Percentiles rank a stretch among this genome's conserved stretches.
Evolutionary conservation across 2,797 vertebrate genomes (phyloP).

Genomic region (Hoplostethus atlanticus): DNA sequence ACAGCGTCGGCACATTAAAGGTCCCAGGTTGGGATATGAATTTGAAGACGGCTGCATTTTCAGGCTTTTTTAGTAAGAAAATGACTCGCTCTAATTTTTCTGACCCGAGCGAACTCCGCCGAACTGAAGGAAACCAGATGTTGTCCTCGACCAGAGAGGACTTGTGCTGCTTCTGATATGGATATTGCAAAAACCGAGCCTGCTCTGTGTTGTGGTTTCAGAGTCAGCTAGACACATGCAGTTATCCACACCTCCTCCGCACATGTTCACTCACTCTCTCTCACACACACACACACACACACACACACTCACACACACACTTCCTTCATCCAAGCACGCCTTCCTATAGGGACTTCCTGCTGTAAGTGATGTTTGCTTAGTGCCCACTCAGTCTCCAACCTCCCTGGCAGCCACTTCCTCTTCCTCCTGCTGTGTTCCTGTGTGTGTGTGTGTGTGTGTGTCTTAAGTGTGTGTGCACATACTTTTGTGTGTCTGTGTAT

Average conservation of each 20-base stretch:
- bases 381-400: constrained; percentile 69
- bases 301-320: constrained; percentile 35
- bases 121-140: constrained; percentile 70
- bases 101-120: constrained; percentile 47
- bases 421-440: constrained; percentile 63
- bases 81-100: constrained; percentile 51
- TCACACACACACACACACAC: constrained; percentile 4
- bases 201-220: constrained; percentile 57
- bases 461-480: constrained; percentile 4
- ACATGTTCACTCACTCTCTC: constrained; percentile 28
- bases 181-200: constrained; percentile 32
- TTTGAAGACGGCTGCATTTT: constrained; percentile 68
- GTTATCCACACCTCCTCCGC: constrained; percentile 58
- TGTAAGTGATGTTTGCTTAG: constrained; percentile 73
- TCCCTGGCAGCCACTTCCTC: constrained; percentile 72
- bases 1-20: constrained; percentile 60
- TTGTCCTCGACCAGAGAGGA: constrained; percentile 62
- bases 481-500: constrained; percentile 15
- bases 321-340: constrained; percentile 62
- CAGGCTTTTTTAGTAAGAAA: constrained; percentile 71
- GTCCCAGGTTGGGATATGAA: constrained; percentile 59
- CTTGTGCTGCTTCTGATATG: constrained; percentile 50
- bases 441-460: constrained; percentile 17
- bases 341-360: constrained; percentile 75
- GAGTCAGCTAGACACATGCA: constrained; percentile 61